Evolutionary conservation across 2,888 invertebrate species (phyloP).

Genomic region (Dendrolimus houi): DNA sequence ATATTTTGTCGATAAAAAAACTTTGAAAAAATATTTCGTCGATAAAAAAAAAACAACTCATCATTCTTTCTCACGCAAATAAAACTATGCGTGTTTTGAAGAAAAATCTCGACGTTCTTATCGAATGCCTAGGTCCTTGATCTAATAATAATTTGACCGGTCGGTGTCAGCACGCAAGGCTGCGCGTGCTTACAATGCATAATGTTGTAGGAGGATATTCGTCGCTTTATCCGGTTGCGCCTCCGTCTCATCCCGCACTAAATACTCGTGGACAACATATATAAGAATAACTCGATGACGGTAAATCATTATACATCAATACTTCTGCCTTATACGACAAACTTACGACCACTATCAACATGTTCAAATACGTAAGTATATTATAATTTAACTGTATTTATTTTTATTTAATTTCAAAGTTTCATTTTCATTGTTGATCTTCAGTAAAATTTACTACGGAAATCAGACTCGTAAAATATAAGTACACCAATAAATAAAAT

Average conservation of each 20-base stretch:
- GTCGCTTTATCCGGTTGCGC: constrained; percentile 46
- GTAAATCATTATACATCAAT: constrained; percentile 25
- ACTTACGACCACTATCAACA: constrained; percentile 27
- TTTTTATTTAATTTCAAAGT: neutral
- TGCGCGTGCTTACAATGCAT: constrained; percentile 49
- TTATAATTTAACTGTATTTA: constrained; percentile 3
- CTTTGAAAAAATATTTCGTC: too few relatives aligned
- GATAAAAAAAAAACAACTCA: too few relatives aligned
- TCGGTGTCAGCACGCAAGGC: constrained; percentile 42
- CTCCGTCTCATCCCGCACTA: constrained; percentile 16
- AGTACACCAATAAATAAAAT: too few relatives aligned
- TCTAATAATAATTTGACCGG: constrained; percentile 35
- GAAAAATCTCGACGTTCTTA: too few relatives aligned
- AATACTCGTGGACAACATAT: constrained; percentile 29
- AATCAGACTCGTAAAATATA: too few relatives aligned
- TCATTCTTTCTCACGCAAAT: too few relatives aligned
- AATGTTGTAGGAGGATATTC: constrained; percentile 53
- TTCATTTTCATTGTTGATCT: neutral
- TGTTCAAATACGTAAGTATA: constrained; percentile 70
- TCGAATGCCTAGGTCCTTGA: constrained; percentile 18
- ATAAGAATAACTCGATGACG: constrained; percentile 20
- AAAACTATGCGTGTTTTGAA: too few relatives aligned
- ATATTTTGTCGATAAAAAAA: too few relatives aligned
- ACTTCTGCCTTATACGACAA: constrained; percentile 17
- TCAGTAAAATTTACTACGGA: too few relatives aligned